Base-by-base conservation (phyloP, 2,888 invertebrate species). In the Spisula solida region DNA sequence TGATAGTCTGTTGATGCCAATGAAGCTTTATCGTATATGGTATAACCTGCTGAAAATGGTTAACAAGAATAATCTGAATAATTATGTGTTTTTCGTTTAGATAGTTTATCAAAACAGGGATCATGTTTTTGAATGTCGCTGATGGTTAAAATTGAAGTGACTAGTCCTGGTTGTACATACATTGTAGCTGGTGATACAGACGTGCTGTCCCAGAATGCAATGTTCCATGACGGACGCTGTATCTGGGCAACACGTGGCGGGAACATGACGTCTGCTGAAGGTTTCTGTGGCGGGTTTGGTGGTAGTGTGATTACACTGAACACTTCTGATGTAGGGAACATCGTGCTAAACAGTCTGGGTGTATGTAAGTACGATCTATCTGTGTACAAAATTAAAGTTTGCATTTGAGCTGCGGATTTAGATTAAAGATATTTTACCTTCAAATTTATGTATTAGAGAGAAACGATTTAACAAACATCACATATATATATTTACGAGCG, bases 321-420 rank as follows among this genome's bases (percentile, higher is more conserved):
- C 41, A 79, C 31, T 25, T 41, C 86, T 1, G 60, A 70, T 0
- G 83, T 82, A 25, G 88, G 66, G 12, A 8, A 10, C 8, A 20
- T 25, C 16, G 70, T 89, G 0, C 75, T 88, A 29, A 70, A 86
- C 2, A 29, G 12, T 0, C 60, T 90, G 34, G 70, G 80, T 31
- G 82, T 89, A 31, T 29, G 92, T 92, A 82, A 83, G 90, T 88
- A 16, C 25, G n/a, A n/a, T n/a, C n/a, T n/a, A n/a, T n/a, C n/a
- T n/a, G n/a, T 66, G n/a, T 20, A 5, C 25, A 14, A 14, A 31
- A 31, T 14, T 70, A n/a, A n/a, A 4, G 14, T 70, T n/a, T 31
- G 31, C 12, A 14, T 16, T 31, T 14, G 29, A 1, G 29, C 8
- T 29, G 5, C 5, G 18, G 25, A 1, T 8, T 79, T 47, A 41